Base-by-base conservation (phyloP, 2,888 invertebrate genomes). In the Drosophila longiperda region DNA sequence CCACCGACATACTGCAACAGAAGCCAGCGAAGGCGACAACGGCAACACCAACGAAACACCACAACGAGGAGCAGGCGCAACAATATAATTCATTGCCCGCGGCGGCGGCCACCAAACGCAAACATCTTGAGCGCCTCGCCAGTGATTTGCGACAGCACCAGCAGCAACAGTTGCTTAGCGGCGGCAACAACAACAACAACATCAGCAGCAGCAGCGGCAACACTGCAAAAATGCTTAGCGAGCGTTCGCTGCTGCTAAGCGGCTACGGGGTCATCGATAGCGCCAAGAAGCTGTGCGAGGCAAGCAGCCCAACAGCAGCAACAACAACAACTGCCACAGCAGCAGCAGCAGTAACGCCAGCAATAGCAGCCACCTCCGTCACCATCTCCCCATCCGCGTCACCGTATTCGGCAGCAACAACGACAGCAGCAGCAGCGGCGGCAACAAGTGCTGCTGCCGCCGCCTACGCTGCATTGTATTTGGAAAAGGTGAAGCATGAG, bases 401-500 rank as follows among this genome's bases (percentile, higher is more conserved):
- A 7, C 20, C 70, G 11, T 50, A 34, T 52, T 36, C 68, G 36
- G 11, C 74, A 49, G 23, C 64, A 11, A 57, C 83, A 11, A 70
- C 82, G n/a, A 66, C 90, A 40, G 40, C 40, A 40, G n/a, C 57
- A 26, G 74, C 76, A 17, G 57, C 74, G 36, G 68, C 57, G 8
- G 61, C 73, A 36, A 77, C 83, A 17, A 75, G 91, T 11, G 77
- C 89, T 33, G 67, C 89, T 64, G 85, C 91, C 20, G 87, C 91
- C 9, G 90, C 91, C 20, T 91, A 90, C 64, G 90, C 90, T 55
- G 91, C 90, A 54, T 70, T 93, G 42, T 92, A 91, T 66, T 82
- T 92, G 70, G 92, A 92, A 72, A 91, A 91, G 84, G 91, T 92
- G 66, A 93, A 92, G 82, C 90, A 92, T 88, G 93, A 93, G 82